Conservation (phyloP, 2,797 vertebrate genomes). For the Bradypus variegatus region DNA sequence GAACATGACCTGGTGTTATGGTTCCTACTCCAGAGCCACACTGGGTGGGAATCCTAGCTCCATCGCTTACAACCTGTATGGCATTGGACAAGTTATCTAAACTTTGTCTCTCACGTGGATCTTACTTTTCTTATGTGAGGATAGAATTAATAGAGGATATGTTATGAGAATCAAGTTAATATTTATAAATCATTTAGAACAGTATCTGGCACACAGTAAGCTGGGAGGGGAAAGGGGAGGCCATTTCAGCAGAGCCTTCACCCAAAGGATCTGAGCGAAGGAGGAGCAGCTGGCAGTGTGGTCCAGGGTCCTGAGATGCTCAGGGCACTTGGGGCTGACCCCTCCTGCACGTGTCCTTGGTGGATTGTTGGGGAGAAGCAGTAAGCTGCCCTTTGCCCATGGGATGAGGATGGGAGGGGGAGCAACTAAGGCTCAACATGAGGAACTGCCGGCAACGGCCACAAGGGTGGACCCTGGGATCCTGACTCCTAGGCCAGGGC, state of each 20-base stretch:
- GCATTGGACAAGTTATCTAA: not conserved
- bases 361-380: not conserved
- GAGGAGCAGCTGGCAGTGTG: not conserved
- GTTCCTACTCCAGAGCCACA: not conserved
- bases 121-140: not conserved
- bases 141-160: not conserved
- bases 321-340: not conserved
- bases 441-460: not conserved
- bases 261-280: not conserved
- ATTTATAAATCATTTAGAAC: not conserved
- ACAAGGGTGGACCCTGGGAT: not conserved
- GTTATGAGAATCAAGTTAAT: not conserved
- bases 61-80: not conserved
- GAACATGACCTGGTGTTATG: not conserved
- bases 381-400: not conserved
- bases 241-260: not conserved
- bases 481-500: not conserved
- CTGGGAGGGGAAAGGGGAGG: not conserved
- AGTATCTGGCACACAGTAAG: not conserved
- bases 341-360: not conserved
- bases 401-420: not conserved
- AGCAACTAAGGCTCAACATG: not conserved
- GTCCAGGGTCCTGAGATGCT: not conserved
- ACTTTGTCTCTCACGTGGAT: not conserved
- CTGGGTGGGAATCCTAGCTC: not conserved